These are phyloP conservation scores for Dolichallabes microphthalmus DNA, from an alignment of 2,113 vertebrate genomes.

Conservation along the genomic window DNA sequence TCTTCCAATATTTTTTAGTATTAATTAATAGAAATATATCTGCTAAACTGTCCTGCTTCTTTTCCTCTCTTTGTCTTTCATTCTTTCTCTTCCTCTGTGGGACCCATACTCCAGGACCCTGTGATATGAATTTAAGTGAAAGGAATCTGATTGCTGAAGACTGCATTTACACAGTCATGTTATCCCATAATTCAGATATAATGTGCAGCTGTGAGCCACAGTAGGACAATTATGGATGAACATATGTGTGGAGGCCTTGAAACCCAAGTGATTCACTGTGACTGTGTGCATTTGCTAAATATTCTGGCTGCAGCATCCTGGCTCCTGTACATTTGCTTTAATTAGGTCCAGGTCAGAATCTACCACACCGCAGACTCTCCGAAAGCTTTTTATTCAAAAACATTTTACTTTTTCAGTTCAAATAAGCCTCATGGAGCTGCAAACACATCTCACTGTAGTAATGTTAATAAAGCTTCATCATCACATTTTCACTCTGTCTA, in stretches of 20 bases:
- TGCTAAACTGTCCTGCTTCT: not conserved
- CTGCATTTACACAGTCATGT: conserved; percentile 56
- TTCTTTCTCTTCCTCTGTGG: conserved; percentile 4
- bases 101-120: conserved; percentile 13
- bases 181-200: conserved; percentile 49
- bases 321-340: conserved; percentile 16
- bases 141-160: conserved; percentile 47
- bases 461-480: not conserved
- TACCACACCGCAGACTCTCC: not conserved
- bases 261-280: conserved; percentile 26
- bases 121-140: conserved; percentile 39
- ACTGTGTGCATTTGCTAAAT: conserved; percentile 16
- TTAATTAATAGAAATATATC: not conserved
- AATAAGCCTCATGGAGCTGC: not conserved
- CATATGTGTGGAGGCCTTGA: conserved; percentile 33
- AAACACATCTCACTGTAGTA: conserved; percentile 11
- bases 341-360: conserved; percentile 34
- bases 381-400: conserved; percentile 2
- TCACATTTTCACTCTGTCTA: conserved; percentile 7
- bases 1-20: not conserved
- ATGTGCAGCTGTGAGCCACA: conserved; percentile 44
- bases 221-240: conserved; percentile 34
- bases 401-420: not conserved
- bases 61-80: not conserved
- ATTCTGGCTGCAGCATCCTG: conserved; percentile 23